Percentiles rank a stretch among this genome's conserved stretches.
These are phyloP conservation scores for Rhineura floridana DNA, from an alignment of 2,113 vertebrate genomes.

Conservation along the genomic window DNA sequence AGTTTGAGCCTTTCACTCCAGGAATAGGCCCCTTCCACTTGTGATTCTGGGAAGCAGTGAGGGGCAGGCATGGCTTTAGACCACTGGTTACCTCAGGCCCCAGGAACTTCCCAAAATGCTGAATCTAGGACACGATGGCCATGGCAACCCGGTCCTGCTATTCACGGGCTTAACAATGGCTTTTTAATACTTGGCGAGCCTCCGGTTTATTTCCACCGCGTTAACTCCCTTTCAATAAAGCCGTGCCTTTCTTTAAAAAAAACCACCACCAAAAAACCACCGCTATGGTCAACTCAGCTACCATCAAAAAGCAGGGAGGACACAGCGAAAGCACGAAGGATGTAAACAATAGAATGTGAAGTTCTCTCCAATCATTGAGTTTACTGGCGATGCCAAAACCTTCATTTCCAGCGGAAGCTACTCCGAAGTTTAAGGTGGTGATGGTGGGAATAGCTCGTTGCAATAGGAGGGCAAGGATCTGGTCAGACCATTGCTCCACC, in stretches of 20 bases:
- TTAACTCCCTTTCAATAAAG: conserved; percentile 47
- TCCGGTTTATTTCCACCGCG: conserved; percentile 48
- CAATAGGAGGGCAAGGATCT: background rate
- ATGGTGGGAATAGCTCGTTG: too few relatives aligned
- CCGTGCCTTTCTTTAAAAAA: background rate
- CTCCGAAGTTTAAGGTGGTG: too few relatives aligned
- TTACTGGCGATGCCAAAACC: background rate
- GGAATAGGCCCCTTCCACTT: background rate
- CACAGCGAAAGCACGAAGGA: background rate
- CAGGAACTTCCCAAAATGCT: conserved; percentile 22
- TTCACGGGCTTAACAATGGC: conserved; percentile 40
- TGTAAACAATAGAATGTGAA: background rate
- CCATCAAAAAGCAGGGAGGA: background rate
- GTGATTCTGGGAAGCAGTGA: too few relatives aligned
- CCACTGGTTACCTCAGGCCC: background rate
- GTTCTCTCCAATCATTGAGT: background rate
- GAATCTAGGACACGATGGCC: conserved; percentile 28
- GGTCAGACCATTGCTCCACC: too few relatives aligned
- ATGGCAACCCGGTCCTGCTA: conserved; percentile 17
- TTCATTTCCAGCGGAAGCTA: background rate
- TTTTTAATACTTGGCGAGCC: conserved; percentile 31
- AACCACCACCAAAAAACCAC: background rate
- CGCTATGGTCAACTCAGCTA: background rate
- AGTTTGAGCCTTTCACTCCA: background rate
- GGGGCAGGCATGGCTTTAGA: background rate